Evolutionary conservation across 1,140 invertebrate species (phyloP), one percentile per base, ranked within the genome.

Genomic region (Brachystomella parvula): DNA sequence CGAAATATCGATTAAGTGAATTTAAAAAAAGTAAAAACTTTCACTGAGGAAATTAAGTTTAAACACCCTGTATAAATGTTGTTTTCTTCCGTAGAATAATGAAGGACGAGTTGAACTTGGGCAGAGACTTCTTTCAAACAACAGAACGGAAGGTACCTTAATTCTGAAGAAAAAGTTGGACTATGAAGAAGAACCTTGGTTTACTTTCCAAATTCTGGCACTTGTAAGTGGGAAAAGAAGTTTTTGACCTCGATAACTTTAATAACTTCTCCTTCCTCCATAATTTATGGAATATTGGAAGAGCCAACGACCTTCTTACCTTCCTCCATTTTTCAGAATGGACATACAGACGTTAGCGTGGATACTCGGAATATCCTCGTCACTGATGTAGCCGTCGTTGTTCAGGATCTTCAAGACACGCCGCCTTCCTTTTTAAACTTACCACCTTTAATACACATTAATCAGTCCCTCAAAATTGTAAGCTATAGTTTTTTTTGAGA

Each of bases 171-270:
- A 70, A 59, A 56, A 26, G 30, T 63, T 72, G 44, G 68, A 72
- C 61, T 72, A 65, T 68, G 71, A 72, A 61, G 70, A 58, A 33
- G 65, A 72, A 35, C 71, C 71, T 57, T 72, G 71, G 71, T 72
- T 72, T 63, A 72, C 71, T 57, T 70, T 70, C 44, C 68, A 66
- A 67, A 63, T 72, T 56, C 47, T 72, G 9, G 67, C 63, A n/a
- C 65, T 72, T 67, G 71, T 72, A 60, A 72, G 62, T 65, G 32
- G 61, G 6, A 53, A 6, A 9, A 53, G 3, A n/a, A 30, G 28
- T 59, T 61, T 49, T n/a, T 58, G 47, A 32, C 44, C 35, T 39
- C 35, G 6, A 19, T 49, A 64, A 30, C 21, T 30, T n/a, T 24
- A 28, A 12, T 9, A 6, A 56, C 19, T 28, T 39, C 0, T 29